Evolutionary conservation across 2,888 invertebrate species (phyloP), one percentile per base, ranked within the genome.

Genomic region (Formica aserva): DNA sequence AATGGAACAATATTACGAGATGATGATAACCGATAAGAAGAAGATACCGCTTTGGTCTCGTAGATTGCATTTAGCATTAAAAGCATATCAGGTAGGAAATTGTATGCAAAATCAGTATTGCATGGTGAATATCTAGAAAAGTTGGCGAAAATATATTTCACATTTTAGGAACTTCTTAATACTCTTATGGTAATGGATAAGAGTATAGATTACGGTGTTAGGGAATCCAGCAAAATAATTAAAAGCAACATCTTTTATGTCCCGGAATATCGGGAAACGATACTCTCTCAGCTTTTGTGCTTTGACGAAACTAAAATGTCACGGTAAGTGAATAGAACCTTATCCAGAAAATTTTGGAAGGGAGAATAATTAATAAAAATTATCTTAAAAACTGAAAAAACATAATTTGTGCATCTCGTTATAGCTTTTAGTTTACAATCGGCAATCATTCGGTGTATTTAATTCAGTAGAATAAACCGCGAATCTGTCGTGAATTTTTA

Each of bases 161-260:
- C 85, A 91, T 95, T 95, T 80, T 95, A 97, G 95, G 99, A 99
- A 95, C 96, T 99, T 78, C 95, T 99, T 71, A 95, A 97, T 91
- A 98, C 98, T 84, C 95, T 99, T 87, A 95, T 96, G 86, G 96
- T 96, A 18, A 98, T 99, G 97, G 98, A 98, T 94, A 97, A 96
- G 93, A 97, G 97, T 84, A 94, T 95, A 2, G 97, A 98, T 93
- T 95, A 95, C 55, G 96, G 96, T 35, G 97, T 98, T 1, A 96
- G 96, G 88, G 97, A 97, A 78, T 97, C 98, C 22, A 97, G 98
- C 60, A 97, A 97, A 95, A 97, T 98, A 91, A 97, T 99, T 89
- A 97, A 98, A 95, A 97, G 98, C 95, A 98, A 98, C 94, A 97
- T 98, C 88, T 98, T 99, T 95, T 99, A 99, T 95, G 97, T 98